Evolutionary conservation across 1,140 invertebrate genomes (phyloP).

Genomic region (Babylonia areolata): DNA sequence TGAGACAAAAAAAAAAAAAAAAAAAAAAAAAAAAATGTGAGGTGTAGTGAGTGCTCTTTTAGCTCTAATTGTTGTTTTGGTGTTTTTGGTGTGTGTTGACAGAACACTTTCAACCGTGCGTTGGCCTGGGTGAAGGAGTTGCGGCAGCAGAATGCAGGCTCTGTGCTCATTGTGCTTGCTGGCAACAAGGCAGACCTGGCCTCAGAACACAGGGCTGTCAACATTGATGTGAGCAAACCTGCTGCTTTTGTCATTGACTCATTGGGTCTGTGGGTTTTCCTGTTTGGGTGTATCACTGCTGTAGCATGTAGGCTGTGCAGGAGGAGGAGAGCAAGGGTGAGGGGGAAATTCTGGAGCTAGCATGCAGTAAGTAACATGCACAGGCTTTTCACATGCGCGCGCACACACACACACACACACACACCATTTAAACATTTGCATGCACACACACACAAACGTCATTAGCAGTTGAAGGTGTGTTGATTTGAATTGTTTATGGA

Average conservation of each 20-base stretch:
- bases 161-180: slow-evolving; percentile 92
- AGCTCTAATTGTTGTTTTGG: no score
- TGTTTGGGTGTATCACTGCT: no score
- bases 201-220: slow-evolving; percentile 96
- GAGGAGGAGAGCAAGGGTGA: no score
- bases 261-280: background rate
- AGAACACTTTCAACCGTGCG: slow-evolving; percentile 97
- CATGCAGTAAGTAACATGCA: no score
- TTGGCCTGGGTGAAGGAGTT: slow-evolving; percentile 99
- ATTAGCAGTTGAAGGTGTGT: no score
- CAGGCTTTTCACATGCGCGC: background rate
- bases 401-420: background rate
- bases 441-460: no score
- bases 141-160: slow-evolving; percentile 96
- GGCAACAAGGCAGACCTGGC: slow-evolving; percentile 97
- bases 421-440: background rate
- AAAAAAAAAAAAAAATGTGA: no score
- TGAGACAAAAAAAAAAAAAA: no score
- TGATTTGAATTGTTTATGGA: no score
- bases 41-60: no score
- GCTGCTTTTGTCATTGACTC: background rate
- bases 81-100: slow-evolving; percentile 33
- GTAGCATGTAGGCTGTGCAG: no score
- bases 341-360: no score
- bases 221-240: slow-evolving; percentile 79